These are phyloP conservation scores for Apoderus coryli DNA, from an alignment of 2,888 invertebrate species.

Conservation along the genomic window DNA sequence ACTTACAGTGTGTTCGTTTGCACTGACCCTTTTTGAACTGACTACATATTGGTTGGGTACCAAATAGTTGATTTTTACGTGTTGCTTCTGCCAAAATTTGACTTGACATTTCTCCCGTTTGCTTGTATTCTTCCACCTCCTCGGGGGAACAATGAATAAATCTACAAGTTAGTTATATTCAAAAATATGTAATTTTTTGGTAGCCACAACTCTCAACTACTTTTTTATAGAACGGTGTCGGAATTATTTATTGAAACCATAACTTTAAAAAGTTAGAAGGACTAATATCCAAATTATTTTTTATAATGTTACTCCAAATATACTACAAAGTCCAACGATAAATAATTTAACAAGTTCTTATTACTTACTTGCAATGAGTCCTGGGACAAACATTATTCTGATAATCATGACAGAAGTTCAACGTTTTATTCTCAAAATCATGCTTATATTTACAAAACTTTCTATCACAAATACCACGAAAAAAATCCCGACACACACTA, in stretches of 20 bases:
- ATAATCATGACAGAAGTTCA: conserved; percentile 47
- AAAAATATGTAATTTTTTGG: no score
- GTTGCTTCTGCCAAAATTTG: conserved; percentile 35
- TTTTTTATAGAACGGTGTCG: no score
- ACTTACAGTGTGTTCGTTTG: conserved; percentile 31
- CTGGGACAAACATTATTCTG: conserved; percentile 66
- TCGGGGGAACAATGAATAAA: conserved; percentile 65
- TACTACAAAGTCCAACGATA: no score
- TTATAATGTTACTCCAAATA: no score
- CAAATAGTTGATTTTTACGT: conserved; percentile 32
- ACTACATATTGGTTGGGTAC: conserved; percentile 35
- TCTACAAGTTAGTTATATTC: no score
- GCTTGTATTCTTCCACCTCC: conserved; percentile 60
- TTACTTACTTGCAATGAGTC: conserved; percentile 43
- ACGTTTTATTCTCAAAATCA: conserved; percentile 30
- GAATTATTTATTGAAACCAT: no score
- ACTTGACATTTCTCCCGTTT: conserved; percentile 54
- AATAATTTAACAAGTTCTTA: background rate
- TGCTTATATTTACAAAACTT: conserved; percentile 40
- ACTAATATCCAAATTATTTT: no score
- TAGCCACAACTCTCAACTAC: no score
- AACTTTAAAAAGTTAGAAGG: no score
- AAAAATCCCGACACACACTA: conserved; percentile 39
- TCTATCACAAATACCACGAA: conserved; percentile 41
- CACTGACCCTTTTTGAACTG: conserved; percentile 37